Conservation (phyloP, 2,797 vertebrate genomes). For the Bradypodion pumilum region DNA sequence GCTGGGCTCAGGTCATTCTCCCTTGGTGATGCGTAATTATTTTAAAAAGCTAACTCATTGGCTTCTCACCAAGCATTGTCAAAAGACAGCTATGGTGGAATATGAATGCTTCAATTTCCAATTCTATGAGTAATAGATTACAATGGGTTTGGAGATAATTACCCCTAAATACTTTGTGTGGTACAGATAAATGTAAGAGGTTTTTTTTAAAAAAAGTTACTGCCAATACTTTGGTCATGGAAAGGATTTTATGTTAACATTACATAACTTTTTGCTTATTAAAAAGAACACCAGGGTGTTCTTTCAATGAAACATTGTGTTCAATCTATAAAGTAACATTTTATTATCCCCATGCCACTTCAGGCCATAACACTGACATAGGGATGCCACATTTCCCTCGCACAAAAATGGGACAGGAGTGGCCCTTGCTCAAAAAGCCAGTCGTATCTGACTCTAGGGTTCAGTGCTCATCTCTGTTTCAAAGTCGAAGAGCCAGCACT, state of each 20-base stretch:
- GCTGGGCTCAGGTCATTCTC: neutral
- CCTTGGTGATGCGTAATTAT: neutral
- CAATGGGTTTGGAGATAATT: conserved; percentile 40
- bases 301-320: conserved; percentile 64
- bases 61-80: neutral
- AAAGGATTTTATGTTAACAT: conserved; percentile 53
- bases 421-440: too few relatives aligned
- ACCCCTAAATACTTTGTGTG: conserved; percentile 44
- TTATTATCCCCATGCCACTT: conserved; percentile 69
- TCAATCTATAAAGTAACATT: conserved; percentile 66
- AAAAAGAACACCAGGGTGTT: conserved; percentile 59
- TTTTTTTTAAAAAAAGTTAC: conserved; percentile 9
- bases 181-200: conserved; percentile 43
- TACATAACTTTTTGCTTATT: conserved; percentile 58
- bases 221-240: conserved; percentile 66
- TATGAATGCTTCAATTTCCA: conserved; percentile 8
- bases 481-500: too few relatives aligned
- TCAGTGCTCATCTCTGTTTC: too few relatives aligned
- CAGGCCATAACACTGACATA: conserved; percentile 62
- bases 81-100: fast-evolving
- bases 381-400: too few relatives aligned
- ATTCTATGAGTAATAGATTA: conserved; percentile 36
- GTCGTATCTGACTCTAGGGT: too few relatives aligned
- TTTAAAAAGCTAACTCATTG: neutral
- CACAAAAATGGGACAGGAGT: too few relatives aligned